phyloP scores from a whole-genome alignment of 2,888 invertebrate genomes.

The Amphimallon solstitiale region DNA sequence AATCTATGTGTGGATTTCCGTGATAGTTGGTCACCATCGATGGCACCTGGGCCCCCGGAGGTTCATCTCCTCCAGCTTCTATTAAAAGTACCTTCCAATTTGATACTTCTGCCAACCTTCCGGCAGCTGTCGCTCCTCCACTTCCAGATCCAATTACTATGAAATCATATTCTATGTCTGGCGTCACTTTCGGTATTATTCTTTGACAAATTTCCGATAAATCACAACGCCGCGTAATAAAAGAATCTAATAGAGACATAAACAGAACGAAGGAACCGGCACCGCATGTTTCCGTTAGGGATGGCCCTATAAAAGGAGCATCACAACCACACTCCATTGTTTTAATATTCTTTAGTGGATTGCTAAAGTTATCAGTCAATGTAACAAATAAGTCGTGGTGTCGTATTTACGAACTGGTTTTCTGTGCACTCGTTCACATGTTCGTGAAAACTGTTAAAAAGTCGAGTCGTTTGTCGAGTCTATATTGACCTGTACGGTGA shows the following conservation, averaged over 20 bases:
- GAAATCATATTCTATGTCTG: slow-evolving; percentile 71
- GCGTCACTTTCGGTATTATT: slow-evolving; percentile 62
- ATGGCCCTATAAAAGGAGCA: slow-evolving; percentile 68
- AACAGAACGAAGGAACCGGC: slow-evolving; percentile 71
- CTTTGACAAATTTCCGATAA: slow-evolving; percentile 71
- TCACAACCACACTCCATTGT: slow-evolving; percentile 68
- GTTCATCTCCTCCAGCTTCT: slow-evolving; percentile 79
- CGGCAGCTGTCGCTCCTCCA: slow-evolving; percentile 73
- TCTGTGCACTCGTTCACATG: slow-evolving; percentile 19
- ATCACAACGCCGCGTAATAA: slow-evolving; percentile 69
- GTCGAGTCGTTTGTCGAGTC: neutral
- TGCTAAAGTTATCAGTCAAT: neutral
- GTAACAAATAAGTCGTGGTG: neutral
- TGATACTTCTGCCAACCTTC: slow-evolving; percentile 72
- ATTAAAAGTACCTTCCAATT: slow-evolving; percentile 69
- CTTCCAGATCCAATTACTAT: slow-evolving; percentile 75
- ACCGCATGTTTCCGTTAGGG: slow-evolving; percentile 68
- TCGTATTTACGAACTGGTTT: slow-evolving; percentile 37
- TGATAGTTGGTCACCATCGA: slow-evolving; percentile 76
- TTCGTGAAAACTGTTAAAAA: slow-evolving; percentile 30
- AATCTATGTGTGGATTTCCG: slow-evolving; percentile 71
- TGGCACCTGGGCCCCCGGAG: slow-evolving; percentile 69
- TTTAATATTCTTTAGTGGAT: neutral
- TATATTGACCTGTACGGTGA: slow-evolving; percentile 17
- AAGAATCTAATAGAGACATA: slow-evolving; percentile 73